Conservation (phyloP, 2,113 vertebrate species). For the Pelodiscus sinensis region DNA sequence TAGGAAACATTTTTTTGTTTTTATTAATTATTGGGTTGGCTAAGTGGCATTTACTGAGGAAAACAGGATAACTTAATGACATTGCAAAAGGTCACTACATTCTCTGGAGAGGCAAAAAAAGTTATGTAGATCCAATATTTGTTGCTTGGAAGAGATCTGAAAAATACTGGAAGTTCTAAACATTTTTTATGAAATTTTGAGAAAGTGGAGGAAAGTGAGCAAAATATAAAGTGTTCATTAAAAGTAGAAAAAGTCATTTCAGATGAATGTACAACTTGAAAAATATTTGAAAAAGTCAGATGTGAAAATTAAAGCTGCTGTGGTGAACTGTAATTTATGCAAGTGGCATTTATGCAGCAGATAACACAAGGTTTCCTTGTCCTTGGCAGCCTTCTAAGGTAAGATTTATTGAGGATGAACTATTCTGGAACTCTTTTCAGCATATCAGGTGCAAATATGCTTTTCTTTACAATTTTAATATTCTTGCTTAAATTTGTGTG, state of each 20-base stretch:
- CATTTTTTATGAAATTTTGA: neutral
- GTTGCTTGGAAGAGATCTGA: neutral
- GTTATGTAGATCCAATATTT: constrained; percentile 52
- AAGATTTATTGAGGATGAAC: constrained; percentile 30
- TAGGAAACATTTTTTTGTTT: constrained; percentile 59
- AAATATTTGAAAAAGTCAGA: neutral
- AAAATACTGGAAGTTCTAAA: constrained; percentile 41
- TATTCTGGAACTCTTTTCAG: neutral
- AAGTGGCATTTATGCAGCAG: neutral
- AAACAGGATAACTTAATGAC: constrained; percentile 60
- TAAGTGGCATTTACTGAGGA: constrained; percentile 69
- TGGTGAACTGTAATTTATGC: neutral
- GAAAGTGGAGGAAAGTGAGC: neutral
- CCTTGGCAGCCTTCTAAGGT: neutral
- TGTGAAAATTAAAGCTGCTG: neutral
- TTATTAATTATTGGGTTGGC: constrained; percentile 74
- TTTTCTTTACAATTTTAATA: neutral
- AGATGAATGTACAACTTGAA: neutral
- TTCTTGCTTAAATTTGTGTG: neutral
- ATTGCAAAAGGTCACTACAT: constrained; percentile 50
- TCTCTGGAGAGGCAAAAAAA: constrained; percentile 49
- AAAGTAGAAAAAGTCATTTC: neutral
- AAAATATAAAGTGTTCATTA: neutral
- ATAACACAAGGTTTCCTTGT: constrained; percentile 1
- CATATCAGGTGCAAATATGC: neutral